phyloP scores from a whole-genome alignment of 2,888 invertebrate species.

The Troides helena region DNA sequence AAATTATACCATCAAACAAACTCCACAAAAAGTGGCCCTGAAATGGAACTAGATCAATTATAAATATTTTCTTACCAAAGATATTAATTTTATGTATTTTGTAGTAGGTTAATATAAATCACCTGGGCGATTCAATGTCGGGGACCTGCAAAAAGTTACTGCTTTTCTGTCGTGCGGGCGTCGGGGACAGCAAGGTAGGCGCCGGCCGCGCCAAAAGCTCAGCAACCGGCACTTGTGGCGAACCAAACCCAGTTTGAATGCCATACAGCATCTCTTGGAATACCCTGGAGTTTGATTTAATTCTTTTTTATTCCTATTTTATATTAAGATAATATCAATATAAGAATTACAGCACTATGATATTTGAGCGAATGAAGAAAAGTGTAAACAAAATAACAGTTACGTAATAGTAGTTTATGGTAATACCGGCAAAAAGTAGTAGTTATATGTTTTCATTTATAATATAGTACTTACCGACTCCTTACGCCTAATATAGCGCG shows the following conservation, averaged over 20 bases:
- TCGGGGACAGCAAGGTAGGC: constrained; percentile 91
- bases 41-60: not conserved
- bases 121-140: constrained; percentile 90
- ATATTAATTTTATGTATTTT: not conserved
- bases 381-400: too few species aligned
- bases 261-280: constrained; percentile 97
- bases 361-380: too few species aligned
- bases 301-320: too few species aligned
- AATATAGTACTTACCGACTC: constrained; percentile 82
- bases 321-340: too few species aligned
- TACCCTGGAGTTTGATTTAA: constrained; percentile 75
- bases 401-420: too few species aligned
- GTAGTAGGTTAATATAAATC: constrained; percentile 13
- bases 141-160: constrained; percentile 96
- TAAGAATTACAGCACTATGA: too few species aligned
- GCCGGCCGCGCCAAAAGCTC: constrained; percentile 92
- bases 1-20: too few species aligned
- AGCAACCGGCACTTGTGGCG: constrained; percentile 95
- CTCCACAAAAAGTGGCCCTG: too few species aligned
- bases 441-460: not conserved
- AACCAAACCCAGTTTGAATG: constrained; percentile 95
- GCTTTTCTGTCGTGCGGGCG: constrained; percentile 91
- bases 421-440: too few species aligned
- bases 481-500: constrained; percentile 94
- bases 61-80: not conserved